Evolutionary conservation across 2,888 invertebrate species (phyloP).

Genomic region (Cerastis leucographa): DNA sequence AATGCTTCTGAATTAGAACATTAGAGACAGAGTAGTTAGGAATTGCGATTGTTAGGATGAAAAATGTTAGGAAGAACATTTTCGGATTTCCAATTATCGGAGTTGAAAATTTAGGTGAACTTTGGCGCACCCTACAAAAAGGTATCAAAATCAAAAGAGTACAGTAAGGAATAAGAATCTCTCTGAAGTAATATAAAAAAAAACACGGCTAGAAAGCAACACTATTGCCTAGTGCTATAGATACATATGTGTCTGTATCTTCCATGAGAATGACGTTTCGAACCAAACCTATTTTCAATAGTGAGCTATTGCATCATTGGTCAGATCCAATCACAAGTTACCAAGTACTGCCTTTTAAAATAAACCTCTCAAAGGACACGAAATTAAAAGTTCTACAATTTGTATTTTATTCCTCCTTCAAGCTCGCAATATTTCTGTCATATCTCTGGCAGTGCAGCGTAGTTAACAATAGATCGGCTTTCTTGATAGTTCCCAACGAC

Average conservation of each 20-base stretch:
- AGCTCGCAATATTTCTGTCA: slow-evolving; percentile 40
- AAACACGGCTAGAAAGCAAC: neutral
- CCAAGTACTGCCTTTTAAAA: neutral
- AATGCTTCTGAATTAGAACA: no score
- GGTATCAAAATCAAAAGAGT: no score
- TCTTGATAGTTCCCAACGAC: slow-evolving; percentile 19
- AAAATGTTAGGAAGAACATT: no score
- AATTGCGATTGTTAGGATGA: no score
- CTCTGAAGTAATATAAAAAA: neutral
- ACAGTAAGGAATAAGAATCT: neutral
- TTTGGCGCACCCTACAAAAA: no score
- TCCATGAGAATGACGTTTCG: neutral
- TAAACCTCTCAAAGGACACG: neutral
- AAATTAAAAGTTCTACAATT: slow-evolving; percentile 19
- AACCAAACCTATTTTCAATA: neutral
- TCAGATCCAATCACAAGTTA: neutral
- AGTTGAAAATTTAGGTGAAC: no score
- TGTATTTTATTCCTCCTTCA: slow-evolving; percentile 2
- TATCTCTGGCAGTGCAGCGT: slow-evolving; percentile 17
- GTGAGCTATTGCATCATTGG: neutral
- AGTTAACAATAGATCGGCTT: slow-evolving; percentile 36
- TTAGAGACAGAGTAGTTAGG: no score
- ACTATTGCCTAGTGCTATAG: neutral
- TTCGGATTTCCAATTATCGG: no score
- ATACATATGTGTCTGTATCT: neutral